Conservation (phyloP, 2,888 invertebrate genomes). For the Vannuccia rotundouncinata region DNA sequence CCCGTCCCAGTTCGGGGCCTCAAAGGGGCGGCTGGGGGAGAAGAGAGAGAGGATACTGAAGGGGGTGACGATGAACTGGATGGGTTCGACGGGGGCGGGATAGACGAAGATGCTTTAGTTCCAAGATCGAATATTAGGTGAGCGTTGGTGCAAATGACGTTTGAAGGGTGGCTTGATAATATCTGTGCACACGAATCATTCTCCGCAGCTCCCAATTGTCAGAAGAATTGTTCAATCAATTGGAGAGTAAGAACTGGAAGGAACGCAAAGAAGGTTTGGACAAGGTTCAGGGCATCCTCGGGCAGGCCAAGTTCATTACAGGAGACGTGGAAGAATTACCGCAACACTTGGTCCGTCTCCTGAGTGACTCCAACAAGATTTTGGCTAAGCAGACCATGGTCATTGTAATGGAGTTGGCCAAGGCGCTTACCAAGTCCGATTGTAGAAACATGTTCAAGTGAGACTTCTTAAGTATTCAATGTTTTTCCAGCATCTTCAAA, state of each 20-base stretch:
- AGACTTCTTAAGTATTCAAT: neutral
- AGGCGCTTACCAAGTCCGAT: slow-evolving; percentile 68
- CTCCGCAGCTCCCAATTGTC: slow-evolving; percentile 67
- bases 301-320: slow-evolving; percentile 73
- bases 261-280: slow-evolving; percentile 69
- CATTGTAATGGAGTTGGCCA: slow-evolving; percentile 73
- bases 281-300: slow-evolving; percentile 67
- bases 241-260: slow-evolving; percentile 68
- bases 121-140: slow-evolving; percentile 70
- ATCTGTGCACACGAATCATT: neutral
- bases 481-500: too few species aligned
- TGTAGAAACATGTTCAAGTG: slow-evolving; percentile 17
- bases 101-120: slow-evolving; percentile 67
- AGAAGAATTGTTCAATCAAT: slow-evolving; percentile 69
- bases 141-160: neutral
- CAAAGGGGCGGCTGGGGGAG: slow-evolving; percentile 36
- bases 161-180: neutral
- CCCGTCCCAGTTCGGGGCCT: slow-evolving; percentile 68
- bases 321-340: slow-evolving; percentile 76
- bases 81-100: slow-evolving; percentile 44
- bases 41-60: slow-evolving; percentile 43
- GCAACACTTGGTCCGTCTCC: slow-evolving; percentile 68
- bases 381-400: slow-evolving; percentile 67
- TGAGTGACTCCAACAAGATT: slow-evolving; percentile 84
- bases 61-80: slow-evolving; percentile 50